Percentiles rank a stretch among this genome's conserved stretches.
Evolutionary conservation across 2,888 invertebrate species (phyloP).

Genomic region (Thymelicus acteon): DNA sequence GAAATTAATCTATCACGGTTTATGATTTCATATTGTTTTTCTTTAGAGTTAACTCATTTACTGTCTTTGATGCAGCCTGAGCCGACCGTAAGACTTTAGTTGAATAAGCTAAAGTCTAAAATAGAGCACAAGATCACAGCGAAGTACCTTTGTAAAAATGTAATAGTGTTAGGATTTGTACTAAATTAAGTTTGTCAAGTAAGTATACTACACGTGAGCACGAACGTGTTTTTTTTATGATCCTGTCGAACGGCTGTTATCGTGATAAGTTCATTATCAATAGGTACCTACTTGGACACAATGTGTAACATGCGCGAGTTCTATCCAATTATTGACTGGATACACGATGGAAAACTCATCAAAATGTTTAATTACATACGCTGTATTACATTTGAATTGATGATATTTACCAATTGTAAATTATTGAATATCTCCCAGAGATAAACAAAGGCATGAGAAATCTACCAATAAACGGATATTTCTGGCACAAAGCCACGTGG

Average conservation of each 20-base stretch:
- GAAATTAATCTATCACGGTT: background rate
- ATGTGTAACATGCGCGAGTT: background rate
- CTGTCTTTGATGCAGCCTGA: no score
- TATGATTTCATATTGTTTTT: no score
- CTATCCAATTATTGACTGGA: constrained; percentile 21
- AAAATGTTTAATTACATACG: background rate
- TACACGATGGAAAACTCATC: background rate
- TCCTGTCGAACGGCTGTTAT: background rate
- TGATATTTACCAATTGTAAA: constrained; percentile 12
- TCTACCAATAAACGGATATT: constrained; percentile 40
- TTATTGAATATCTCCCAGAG: constrained; percentile 17
- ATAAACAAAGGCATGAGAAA: constrained; percentile 40
- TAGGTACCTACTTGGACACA: background rate
- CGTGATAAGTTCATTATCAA: constrained; percentile 23
- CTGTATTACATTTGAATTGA: background rate
- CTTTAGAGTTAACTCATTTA: no score
- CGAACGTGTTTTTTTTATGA: constrained; percentile 29
- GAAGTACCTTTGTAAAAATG: no score
- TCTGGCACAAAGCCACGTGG: constrained; percentile 41
- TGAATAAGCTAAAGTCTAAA: no score
- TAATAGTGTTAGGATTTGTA: no score
- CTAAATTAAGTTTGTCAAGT: background rate
- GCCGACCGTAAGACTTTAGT: no score
- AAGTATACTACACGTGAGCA: background rate
- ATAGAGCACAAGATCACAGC: no score